phyloP scores from a whole-genome alignment of 1,140 invertebrate species.

The Pararge aegeria region DNA sequence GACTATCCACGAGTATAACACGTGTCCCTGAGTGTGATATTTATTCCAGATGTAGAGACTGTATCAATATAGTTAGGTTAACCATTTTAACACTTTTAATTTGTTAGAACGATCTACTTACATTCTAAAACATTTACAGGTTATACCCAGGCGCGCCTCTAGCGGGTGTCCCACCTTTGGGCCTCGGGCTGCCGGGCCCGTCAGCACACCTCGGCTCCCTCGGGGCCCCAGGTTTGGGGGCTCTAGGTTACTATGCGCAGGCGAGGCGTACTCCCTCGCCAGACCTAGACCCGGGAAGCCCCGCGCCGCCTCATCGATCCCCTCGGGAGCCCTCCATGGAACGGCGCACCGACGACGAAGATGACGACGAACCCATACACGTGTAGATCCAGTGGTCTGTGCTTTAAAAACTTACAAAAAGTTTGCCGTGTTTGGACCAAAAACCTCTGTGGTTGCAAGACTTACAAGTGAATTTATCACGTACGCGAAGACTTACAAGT shows the following conservation, averaged over 20 bases:
- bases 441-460: slow-evolving; percentile 29
- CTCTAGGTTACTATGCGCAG: slow-evolving; percentile 83
- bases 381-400: slow-evolving; percentile 53
- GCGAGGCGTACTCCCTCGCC: slow-evolving; percentile 76
- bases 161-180: slow-evolving; percentile 65
- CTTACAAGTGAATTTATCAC: slow-evolving; percentile 38
- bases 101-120: not conserved
- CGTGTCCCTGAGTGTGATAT: no score
- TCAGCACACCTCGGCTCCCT: slow-evolving; percentile 80
- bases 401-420: slow-evolving; percentile 24
- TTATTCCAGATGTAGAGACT: no score
- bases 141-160: slow-evolving; percentile 69
- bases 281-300: slow-evolving; percentile 83
- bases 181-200: slow-evolving; percentile 82
- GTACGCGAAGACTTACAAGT: slow-evolving; percentile 36
- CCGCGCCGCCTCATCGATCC: slow-evolving; percentile 79
- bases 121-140: slow-evolving; percentile 35
- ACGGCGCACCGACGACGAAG: slow-evolving; percentile 64
- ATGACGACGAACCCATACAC: slow-evolving; percentile 72
- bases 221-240: slow-evolving; percentile 79
- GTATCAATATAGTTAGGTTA: no score
- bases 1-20: no score
- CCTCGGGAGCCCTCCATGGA: slow-evolving; percentile 63
- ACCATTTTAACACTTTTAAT: no score
- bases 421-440: slow-evolving; percentile 22